Percentiles rank a stretch among this genome's conserved stretches.
phyloP scores from a whole-genome alignment of 2,888 invertebrate species.

The Archaeoteleia sp. region DNA sequence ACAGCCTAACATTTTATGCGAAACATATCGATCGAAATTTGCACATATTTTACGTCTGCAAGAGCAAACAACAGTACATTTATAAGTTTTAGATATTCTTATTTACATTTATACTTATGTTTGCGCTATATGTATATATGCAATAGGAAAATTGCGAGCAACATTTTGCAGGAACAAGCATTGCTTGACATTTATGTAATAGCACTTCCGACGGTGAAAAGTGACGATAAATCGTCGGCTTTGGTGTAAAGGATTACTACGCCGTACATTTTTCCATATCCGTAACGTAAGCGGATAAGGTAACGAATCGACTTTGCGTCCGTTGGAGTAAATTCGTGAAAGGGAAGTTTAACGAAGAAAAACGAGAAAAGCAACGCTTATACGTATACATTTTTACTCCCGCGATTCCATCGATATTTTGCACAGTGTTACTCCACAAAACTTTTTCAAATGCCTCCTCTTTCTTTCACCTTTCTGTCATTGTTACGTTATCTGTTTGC shows the following conservation, averaged over 20 bases:
- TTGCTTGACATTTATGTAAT: constrained; percentile 53
- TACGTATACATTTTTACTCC: constrained; percentile 30
- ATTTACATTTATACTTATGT: constrained; percentile 1
- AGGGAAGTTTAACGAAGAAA: constrained; percentile 54
- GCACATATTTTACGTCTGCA: no score
- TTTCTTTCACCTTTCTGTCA: background rate
- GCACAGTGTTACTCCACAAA: constrained; percentile 5
- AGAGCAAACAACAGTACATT: no score
- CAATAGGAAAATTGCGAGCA: constrained; percentile 23
- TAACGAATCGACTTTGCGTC: constrained; percentile 52
- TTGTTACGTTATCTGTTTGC: no score
- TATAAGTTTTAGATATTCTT: background rate
- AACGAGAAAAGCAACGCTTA: constrained; percentile 46
- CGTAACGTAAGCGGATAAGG: constrained; percentile 54
- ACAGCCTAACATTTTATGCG: no score
- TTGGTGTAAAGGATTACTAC: constrained; percentile 51
- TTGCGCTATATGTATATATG: constrained; percentile 8
- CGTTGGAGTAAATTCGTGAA: constrained; percentile 53
- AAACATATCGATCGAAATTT: no score
- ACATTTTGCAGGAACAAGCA: constrained; percentile 46
- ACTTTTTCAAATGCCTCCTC: no score
- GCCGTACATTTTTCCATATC: constrained; percentile 52
- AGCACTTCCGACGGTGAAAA: constrained; percentile 52
- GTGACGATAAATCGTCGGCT: constrained; percentile 54
- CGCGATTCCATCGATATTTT: constrained; percentile 46